Conservation (phyloP, 2,113 vertebrate species). For the Apodemus speciosus region DNA sequence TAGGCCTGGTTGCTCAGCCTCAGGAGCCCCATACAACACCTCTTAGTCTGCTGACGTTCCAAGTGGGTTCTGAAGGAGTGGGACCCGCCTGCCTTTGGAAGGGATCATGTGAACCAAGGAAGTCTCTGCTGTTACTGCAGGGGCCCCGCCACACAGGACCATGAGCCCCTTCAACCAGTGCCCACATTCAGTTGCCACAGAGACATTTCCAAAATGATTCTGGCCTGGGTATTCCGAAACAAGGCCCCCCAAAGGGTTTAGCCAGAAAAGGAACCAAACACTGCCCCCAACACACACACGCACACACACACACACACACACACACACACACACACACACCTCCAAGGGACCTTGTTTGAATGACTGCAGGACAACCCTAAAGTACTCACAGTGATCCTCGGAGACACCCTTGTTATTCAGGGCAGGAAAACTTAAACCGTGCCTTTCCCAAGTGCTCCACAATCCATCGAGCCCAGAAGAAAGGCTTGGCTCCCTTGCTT, state of each 20-base stretch:
- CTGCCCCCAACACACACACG: background rate
- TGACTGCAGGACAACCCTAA: background rate
- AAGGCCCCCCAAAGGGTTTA: background rate
- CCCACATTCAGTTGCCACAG: background rate
- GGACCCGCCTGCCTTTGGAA: background rate
- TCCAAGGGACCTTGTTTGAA: background rate
- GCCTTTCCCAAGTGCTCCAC: background rate
- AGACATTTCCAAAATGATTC: background rate
- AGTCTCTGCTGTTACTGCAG: background rate
- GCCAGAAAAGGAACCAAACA: background rate
- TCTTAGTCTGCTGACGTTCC: background rate
- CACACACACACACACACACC: background rate
- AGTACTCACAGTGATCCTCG: background rate
- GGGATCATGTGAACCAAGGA: background rate
- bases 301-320: background rate
- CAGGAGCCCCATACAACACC: background rate
- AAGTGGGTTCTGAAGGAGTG: background rate
- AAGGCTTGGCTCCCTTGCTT: background rate
- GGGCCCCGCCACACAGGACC: background rate
- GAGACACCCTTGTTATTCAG: background rate
- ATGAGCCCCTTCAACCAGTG: background rate
- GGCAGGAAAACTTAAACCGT: background rate
- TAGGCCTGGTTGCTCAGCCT: conserved; percentile 28
- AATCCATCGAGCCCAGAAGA: background rate
- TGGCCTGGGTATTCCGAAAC: background rate